phyloP scores from a whole-genome alignment of 37 sponge, comb jelly and placozoan species.

The Beroe forskalii region DNA sequence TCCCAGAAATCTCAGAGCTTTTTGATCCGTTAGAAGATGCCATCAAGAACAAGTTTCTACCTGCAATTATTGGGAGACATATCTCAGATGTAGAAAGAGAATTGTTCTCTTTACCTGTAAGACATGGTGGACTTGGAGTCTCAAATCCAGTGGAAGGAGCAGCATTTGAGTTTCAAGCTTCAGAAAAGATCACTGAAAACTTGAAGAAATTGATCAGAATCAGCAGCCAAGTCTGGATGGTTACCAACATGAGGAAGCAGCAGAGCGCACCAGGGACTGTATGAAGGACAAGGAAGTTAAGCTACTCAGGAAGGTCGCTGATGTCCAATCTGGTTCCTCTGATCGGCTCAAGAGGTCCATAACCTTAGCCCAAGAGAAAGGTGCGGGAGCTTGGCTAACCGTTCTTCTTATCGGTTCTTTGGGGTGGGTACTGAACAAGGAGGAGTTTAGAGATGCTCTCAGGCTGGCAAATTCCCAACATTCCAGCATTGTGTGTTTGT shows the following conservation, averaged over 20 bases:
- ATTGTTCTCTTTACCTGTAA: constrained; percentile 54
- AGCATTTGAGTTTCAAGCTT: neutral
- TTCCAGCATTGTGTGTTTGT: no score
- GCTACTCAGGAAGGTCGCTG: neutral
- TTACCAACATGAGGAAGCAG: neutral
- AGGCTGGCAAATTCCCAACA: no score
- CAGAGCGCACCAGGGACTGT: neutral
- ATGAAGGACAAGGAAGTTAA: neutral
- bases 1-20: neutral
- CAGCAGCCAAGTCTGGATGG: neutral
- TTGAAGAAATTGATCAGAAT: no score
- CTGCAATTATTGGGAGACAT: constrained; percentile 38
- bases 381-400: no score
- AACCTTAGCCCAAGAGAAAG: no score
- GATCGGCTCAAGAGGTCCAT: no score
- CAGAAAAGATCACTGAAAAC: neutral
- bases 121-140: neutral
- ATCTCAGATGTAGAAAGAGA: constrained; percentile 38
- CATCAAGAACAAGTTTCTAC: constrained; percentile 26
- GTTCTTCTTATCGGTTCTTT: no score
- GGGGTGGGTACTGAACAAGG: no score
- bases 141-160: constrained; percentile 4
- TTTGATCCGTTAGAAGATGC: constrained; percentile 54
- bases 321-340: neutral
- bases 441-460: no score